Evolutionary conservation across 1,140 invertebrate species (phyloP), one percentile per base, ranked within the genome.

Genomic region (Chrysoperla carnea): DNA sequence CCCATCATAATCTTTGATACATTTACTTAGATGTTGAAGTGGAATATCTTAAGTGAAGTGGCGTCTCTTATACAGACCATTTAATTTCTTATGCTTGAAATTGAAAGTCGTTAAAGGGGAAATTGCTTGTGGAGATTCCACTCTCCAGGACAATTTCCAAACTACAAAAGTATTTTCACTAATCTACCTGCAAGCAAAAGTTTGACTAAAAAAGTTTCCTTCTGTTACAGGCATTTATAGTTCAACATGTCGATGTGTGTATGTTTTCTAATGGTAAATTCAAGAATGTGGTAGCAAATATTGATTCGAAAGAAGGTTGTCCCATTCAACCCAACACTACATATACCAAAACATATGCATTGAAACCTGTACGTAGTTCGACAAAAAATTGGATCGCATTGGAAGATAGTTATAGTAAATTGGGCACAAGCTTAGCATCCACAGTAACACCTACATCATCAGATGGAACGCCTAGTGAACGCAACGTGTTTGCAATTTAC

Each of bases 231-330:
- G 73, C 83, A 11, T 72, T 85, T 47, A 80, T 95, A 36, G 80
- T 94, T 5, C 94, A 99, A 66, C 86, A 94, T 63, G 93, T 97
- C 5, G 94, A 98, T 57, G 95, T 99, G 1, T 96, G 93, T 63
- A 92, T 99, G 76, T 99, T 98, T 64, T 94, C 90, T 42, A 96
- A 94, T 51, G 94, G 94, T 0, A 95, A 95, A 63, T 99, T 99
- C 65, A 98, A 98, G 64, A 98, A 96, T 60, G 80, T 92, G 1
- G 93, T 99, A 0, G 93, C 93, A 1, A 70, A 84, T 40, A 65
- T 90, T 14, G 86, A 87, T 48, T 77, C 75, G 11, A 72, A 71
- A 17, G 72, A 75, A 6, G 72, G 71, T 9, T 77, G 75, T 43
- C 77, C 78, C 0, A 66, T 85, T 1, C 58, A 67, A 4, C 72